Conservation (phyloP, 2,888 invertebrate genomes). For the Nymphalis c-album region DNA sequence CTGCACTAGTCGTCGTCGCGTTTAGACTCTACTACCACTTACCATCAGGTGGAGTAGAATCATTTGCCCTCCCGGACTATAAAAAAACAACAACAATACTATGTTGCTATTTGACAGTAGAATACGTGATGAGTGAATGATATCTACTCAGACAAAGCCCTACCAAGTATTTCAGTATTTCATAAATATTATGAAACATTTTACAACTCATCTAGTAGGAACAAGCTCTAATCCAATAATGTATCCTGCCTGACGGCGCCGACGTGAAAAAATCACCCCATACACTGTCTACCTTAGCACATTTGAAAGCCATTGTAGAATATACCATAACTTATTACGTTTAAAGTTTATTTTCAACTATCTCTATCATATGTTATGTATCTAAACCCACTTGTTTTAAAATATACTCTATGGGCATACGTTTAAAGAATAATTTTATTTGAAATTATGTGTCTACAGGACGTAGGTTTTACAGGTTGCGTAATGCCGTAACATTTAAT, state of each 20-base stretch:
- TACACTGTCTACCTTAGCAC: slow-evolving; percentile 5
- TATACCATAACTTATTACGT: background rate
- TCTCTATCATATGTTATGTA: background rate
- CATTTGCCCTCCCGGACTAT: too few species aligned
- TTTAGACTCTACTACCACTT: too few species aligned
- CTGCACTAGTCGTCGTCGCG: too few species aligned
- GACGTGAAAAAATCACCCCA: slow-evolving; percentile 22
- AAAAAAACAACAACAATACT: too few species aligned
- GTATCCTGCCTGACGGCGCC: slow-evolving; percentile 25
- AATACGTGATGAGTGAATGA: too few species aligned
- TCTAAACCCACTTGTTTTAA: background rate
- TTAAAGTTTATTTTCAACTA: slow-evolving; percentile 13
- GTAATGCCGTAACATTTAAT: slow-evolving; percentile 24
- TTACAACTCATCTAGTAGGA: slow-evolving; percentile 15
- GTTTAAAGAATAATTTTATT: background rate
- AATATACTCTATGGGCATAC: background rate
- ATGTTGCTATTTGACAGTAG: too few species aligned
- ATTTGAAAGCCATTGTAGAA: background rate
- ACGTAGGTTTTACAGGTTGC: slow-evolving; percentile 16
- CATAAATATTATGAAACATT: background rate
- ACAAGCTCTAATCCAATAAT: slow-evolving; percentile 31
- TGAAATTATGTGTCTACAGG: slow-evolving; percentile 10
- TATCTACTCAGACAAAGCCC: too few species aligned
- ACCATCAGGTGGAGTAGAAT: too few species aligned
- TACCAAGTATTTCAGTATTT: background rate